Evolutionary conservation across 2,113 vertebrate genomes (phyloP).

Genomic region (Calypte anna): DNA sequence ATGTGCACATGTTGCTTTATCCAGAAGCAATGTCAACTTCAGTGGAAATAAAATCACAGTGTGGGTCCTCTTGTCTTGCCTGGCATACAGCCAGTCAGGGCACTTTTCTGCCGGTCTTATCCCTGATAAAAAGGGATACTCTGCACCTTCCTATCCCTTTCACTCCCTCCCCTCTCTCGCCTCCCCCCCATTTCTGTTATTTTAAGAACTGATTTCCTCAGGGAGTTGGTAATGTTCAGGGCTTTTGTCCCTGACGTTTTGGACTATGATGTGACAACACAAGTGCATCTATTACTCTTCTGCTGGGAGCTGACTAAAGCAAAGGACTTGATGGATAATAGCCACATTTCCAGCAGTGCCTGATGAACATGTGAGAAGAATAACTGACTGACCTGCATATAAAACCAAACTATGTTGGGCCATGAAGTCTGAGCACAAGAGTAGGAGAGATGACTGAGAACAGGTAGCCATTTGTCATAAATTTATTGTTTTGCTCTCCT

Average conservation of each 20-base stretch:
- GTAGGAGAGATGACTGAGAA: not conserved
- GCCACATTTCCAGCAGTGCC: slow-evolving; percentile 27
- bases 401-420: not conserved
- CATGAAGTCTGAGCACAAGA: not conserved
- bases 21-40: not conserved
- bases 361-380: slow-evolving; percentile 17
- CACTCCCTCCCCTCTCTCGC: not conserved
- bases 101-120: not conserved
- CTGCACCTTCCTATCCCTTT: not conserved
- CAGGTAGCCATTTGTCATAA: not conserved
- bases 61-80: not conserved
- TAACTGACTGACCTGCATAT: slow-evolving; percentile 32
- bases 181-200: not conserved
- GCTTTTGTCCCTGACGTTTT: slow-evolving; percentile 50
- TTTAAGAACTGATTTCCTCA: slow-evolving; percentile 48
- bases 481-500: not conserved
- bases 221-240: slow-evolving; percentile 49
- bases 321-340: slow-evolving; percentile 57
- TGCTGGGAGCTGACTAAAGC: slow-evolving; percentile 37
- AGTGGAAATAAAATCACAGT: not conserved
- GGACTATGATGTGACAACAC: slow-evolving; percentile 62
- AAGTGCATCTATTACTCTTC: slow-evolving; percentile 59
- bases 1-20: not conserved
- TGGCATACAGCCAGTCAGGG: not conserved
- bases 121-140: not conserved